Evolutionary conservation across 2,113 vertebrate genomes (phyloP).

Genomic region (Stegastes partitus): DNA sequence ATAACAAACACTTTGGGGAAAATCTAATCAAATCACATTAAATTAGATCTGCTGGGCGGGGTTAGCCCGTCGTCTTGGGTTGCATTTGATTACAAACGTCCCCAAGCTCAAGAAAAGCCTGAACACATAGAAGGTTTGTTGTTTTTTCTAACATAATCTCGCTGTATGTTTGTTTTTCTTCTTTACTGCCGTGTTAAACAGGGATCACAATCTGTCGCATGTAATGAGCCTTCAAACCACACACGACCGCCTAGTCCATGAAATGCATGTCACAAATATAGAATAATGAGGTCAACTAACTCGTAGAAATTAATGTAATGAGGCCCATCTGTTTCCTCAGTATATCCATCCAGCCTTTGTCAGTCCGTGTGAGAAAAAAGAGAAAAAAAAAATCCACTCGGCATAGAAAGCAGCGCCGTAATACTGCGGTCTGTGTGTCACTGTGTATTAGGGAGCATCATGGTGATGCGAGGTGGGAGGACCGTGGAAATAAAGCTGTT

Average conservation of each 20-base stretch:
- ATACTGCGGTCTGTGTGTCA: constrained; percentile 54
- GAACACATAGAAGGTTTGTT: too few species aligned
- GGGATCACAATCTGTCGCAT: constrained; percentile 2
- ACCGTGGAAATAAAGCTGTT: constrained; percentile 66
- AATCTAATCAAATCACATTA: constrained; percentile 1
- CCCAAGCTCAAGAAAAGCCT: neutral
- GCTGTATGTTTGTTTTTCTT: neutral
- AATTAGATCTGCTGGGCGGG: constrained; percentile 14
- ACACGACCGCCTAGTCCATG: constrained; percentile 55
- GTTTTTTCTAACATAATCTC: neutral
- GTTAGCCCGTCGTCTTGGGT: neutral
- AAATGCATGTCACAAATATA: constrained; percentile 62
- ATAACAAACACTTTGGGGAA: neutral
- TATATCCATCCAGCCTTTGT: constrained; percentile 56
- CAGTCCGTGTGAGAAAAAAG: constrained; percentile 33
- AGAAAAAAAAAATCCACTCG: constrained; percentile 34
- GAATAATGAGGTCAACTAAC: constrained; percentile 72
- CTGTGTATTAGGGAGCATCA: constrained; percentile 61
- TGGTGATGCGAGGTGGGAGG: constrained; percentile 69
- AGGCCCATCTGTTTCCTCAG: constrained; percentile 66
- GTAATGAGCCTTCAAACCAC: constrained; percentile 39
- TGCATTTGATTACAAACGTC: constrained; percentile 1
- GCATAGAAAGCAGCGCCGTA: constrained; percentile 28
- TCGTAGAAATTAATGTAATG: constrained; percentile 69
- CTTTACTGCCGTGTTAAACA: neutral